A percentile compares a stretch with the other conserved stretches of the same genome.
These are phyloP conservation scores for Pseudotriccus pelzelni DNA, from an alignment of 2,797 vertebrate genomes.

Conservation along the genomic window DNA sequence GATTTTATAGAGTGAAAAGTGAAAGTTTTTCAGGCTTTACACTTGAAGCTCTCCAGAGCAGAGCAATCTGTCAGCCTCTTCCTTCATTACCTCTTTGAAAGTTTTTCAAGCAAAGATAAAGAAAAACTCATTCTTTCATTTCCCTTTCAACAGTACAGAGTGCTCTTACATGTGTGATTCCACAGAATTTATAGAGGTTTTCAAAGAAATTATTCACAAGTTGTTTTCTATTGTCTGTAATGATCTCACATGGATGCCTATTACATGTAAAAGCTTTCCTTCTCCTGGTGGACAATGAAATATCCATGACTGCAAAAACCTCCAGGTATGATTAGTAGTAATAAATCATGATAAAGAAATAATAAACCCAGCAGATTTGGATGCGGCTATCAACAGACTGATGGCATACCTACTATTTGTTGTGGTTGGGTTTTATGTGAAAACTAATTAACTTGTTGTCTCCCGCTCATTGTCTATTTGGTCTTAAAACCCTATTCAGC, in stretches of 20 bases:
- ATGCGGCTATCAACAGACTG: neutral
- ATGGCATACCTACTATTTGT: neutral
- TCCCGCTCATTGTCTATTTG: neutral
- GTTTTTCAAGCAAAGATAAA: neutral
- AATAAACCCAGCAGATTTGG: neutral
- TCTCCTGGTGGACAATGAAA: neutral
- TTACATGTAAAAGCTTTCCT: neutral
- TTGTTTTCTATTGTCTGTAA: neutral
- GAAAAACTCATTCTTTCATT: neutral
- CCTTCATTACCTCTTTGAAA: neutral
- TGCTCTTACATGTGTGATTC: neutral
- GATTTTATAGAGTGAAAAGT: neutral
- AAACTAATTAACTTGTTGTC: neutral
- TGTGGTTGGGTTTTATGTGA: neutral
- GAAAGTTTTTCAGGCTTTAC: neutral
- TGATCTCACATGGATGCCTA: neutral
- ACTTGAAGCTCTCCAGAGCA: neutral
- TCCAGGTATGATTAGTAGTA: neutral
- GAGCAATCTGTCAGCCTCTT: neutral
- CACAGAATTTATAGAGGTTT: neutral
- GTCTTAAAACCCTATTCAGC: neutral
- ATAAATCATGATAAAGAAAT: neutral
- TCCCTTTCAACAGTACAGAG: neutral
- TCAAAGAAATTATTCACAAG: neutral
- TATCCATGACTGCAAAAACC: neutral